Percentiles rank a stretch among this genome's conserved stretches.
These are phyloP conservation scores for Bathynomus jamesi DNA, from an alignment of 1,140 invertebrate genomes.

Conservation along the genomic window DNA sequence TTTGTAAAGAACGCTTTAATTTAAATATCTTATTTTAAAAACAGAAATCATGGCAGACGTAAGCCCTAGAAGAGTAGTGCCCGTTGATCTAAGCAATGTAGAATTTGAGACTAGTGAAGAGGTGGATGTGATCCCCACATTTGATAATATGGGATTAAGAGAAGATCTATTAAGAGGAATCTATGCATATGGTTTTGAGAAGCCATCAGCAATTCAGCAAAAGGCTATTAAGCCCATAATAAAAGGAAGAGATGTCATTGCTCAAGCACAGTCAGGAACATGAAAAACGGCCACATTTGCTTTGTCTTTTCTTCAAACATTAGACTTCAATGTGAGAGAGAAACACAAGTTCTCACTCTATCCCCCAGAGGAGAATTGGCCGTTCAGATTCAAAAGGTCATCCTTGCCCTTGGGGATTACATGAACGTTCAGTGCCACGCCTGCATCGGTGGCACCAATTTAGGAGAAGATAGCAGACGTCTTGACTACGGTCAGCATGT, in stretches of 20 bases:
- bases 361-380: conserved; percentile 96
- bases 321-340: conserved; percentile 74
- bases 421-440: conserved; percentile 94
- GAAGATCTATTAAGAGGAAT: conserved; percentile 93
- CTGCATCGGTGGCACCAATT: conserved; percentile 97
- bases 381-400: conserved; percentile 73
- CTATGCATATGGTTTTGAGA: conserved; percentile 99
- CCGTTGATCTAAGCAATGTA: conserved; percentile 84
- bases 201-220: conserved; percentile 98
- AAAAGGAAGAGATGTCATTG: conserved; percentile 91
- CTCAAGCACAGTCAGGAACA: conserved; percentile 96
- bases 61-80: conserved; percentile 23
- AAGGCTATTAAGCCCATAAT: conserved; percentile 96
- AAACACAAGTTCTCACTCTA: conserved; percentile 87
- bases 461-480: conserved; percentile 78
- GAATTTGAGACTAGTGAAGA: conserved; percentile 99
- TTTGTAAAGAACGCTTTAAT: no score
- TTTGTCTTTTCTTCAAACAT: conserved; percentile 94
- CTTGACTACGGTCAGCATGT: conserved; percentile 98
- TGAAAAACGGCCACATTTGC: conserved; percentile 99
- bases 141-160: conserved; percentile 88
- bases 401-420: conserved; percentile 94
- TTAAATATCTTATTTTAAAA: no score
- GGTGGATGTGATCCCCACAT: conserved; percentile 95
- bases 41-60: conserved; percentile 28